Conservation (phyloP, 2,797 vertebrate genomes). For the Euthynnus affinis region DNA sequence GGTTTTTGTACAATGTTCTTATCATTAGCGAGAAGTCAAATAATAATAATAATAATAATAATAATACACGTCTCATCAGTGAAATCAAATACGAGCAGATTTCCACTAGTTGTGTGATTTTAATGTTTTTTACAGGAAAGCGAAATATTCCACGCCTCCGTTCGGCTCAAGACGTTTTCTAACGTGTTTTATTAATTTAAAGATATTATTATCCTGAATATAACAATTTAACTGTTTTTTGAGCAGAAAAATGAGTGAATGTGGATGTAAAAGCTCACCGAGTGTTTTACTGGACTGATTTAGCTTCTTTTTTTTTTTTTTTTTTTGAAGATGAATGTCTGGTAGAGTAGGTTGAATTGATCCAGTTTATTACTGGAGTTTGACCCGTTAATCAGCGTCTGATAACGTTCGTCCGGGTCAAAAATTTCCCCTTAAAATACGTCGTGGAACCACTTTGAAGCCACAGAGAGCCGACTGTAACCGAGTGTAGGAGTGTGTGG, state of each 20-base stretch:
- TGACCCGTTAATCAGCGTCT: neutral
- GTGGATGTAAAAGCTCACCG: neutral
- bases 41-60: no score
- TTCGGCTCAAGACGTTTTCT: neutral
- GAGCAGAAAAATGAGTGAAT: no score
- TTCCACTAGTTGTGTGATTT: neutral
- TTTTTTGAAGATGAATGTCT: neutral
- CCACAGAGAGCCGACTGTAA: neutral
- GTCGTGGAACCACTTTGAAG: neutral
- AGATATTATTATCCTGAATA: neutral
- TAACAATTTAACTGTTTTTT: neutral
- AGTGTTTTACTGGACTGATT: neutral
- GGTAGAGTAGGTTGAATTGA: neutral
- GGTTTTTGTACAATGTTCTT: constrained; percentile 20
- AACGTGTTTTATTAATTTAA: neutral
- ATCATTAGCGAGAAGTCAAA: constrained; percentile 8
- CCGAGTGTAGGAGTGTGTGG: neutral
- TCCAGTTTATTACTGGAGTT: no score
- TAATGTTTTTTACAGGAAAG: constrained; percentile 24
- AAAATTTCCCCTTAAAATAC: neutral
- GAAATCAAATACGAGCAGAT: neutral
- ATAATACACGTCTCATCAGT: constrained; percentile 2
- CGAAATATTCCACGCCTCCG: neutral
- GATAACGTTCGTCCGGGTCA: neutral
- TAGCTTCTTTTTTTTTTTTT: no score